Evolutionary conservation across 2,113 vertebrate species (phyloP).

Genomic region (Dromas ardeola): DNA sequence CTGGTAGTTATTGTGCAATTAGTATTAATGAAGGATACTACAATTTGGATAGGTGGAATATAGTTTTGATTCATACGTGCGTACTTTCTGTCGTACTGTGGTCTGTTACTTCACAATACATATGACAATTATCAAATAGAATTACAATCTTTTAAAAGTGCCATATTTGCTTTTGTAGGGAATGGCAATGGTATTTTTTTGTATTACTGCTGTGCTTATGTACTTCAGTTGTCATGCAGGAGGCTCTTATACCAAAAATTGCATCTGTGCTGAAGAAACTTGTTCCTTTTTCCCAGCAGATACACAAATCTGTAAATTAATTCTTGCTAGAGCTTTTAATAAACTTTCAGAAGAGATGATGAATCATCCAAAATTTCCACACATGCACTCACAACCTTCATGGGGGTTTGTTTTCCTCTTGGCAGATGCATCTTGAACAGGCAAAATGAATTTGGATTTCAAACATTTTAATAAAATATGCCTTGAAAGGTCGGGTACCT

Average conservation of each 20-base stretch:
- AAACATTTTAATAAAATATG: neutral
- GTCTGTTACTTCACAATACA: neutral
- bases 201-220: neutral
- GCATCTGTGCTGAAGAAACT: neutral
- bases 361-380: neutral
- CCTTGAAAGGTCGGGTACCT: neutral
- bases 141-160: neutral
- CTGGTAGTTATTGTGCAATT: conserved; percentile 80
- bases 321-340: neutral
- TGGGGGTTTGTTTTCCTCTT: conserved; percentile 18
- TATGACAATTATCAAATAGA: neutral
- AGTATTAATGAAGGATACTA: conserved; percentile 86
- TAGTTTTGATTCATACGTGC: conserved; percentile 43
- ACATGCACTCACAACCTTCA: neutral
- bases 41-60: conserved; percentile 79
- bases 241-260: neutral
- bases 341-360: neutral
- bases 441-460: neutral
- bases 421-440: neutral
- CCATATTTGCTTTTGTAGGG: neutral
- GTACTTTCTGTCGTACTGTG: neutral
- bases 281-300: neutral
- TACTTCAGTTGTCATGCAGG: neutral
- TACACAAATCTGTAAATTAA: neutral
- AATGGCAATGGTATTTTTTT: neutral